Evolutionary conservation across 2,113 vertebrate genomes (phyloP).

Genomic region (Mormyrus lacerda): DNA sequence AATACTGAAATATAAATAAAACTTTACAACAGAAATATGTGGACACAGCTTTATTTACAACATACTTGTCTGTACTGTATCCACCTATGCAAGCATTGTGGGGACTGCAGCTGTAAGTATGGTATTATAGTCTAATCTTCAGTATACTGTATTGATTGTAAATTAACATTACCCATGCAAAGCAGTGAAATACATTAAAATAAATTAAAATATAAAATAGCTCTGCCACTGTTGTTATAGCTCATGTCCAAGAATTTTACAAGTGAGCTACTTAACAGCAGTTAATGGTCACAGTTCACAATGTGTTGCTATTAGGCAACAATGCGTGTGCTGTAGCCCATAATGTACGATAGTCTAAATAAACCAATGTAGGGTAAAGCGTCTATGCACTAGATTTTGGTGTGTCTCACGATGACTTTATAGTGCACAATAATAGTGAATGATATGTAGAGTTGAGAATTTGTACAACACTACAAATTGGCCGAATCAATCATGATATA

Average conservation of each 20-base stretch:
- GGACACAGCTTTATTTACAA: background rate
- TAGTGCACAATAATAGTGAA: background rate
- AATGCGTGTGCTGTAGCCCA: background rate
- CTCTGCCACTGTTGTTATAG: background rate
- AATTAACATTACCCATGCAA: background rate
- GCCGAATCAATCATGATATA: background rate
- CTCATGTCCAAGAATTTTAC: background rate
- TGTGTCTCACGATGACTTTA: background rate
- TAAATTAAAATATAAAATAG: too few relatives aligned
- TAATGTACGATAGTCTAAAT: background rate
- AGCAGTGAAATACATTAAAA: background rate
- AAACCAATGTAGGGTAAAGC: background rate
- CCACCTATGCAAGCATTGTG: background rate
- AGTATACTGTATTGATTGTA: background rate
- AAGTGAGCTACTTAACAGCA: background rate
- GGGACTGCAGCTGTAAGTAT: background rate
- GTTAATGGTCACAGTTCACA: background rate
- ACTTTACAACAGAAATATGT: background rate
- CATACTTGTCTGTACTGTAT: background rate
- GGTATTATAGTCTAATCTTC: background rate
- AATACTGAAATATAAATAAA: background rate
- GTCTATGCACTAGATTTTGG: background rate
- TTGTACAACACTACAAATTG: background rate
- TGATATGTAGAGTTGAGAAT: background rate
- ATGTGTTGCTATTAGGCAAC: background rate